phyloP scores from a whole-genome alignment of 2,888 invertebrate species.

The Sycophila texana region DNA sequence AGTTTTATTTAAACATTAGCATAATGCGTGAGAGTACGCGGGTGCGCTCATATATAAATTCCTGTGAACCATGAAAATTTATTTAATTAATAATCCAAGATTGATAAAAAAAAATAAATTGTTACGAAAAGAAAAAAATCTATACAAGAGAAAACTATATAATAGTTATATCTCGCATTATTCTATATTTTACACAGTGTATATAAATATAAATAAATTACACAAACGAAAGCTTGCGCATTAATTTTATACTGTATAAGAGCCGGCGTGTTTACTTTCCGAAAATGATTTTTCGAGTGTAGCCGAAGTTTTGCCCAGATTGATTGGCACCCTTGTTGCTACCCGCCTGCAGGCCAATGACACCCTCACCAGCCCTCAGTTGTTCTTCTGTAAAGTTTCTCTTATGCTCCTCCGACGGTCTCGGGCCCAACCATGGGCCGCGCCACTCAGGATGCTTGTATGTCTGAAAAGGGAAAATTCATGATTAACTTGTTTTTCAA shows the following conservation, averaged over 20 bases:
- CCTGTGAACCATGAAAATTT: too few species aligned
- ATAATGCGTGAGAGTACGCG: neutral
- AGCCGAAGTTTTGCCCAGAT: slow-evolving; percentile 92
- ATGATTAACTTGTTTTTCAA: too few species aligned
- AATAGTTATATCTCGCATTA: slow-evolving; percentile 17
- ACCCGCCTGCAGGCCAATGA: slow-evolving; percentile 93
- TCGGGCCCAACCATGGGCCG: slow-evolving; percentile 89
- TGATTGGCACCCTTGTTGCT: slow-evolving; percentile 90
- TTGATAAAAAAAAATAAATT: neutral
- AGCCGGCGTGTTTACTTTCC: slow-evolving; percentile 79
- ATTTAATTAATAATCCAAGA: too few species aligned
- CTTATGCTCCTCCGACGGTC: slow-evolving; percentile 87
- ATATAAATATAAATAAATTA: slow-evolving; percentile 7
- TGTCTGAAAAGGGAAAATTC: slow-evolving; percentile 77
- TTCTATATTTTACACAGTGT: neutral
- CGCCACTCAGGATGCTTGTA: slow-evolving; percentile 90
- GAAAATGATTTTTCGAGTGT: slow-evolving; percentile 87
- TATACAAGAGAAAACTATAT: slow-evolving; percentile 9
- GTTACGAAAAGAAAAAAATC: neutral
- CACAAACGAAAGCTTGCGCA: too few species aligned
- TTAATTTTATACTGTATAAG: neutral
- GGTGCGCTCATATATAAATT: neutral
- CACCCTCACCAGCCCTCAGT: slow-evolving; percentile 87
- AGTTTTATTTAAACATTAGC: too few species aligned
- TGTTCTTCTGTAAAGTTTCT: slow-evolving; percentile 81